Evolutionary conservation across 2,888 invertebrate genomes (phyloP).

Genomic region (Macrophya annulata): DNA sequence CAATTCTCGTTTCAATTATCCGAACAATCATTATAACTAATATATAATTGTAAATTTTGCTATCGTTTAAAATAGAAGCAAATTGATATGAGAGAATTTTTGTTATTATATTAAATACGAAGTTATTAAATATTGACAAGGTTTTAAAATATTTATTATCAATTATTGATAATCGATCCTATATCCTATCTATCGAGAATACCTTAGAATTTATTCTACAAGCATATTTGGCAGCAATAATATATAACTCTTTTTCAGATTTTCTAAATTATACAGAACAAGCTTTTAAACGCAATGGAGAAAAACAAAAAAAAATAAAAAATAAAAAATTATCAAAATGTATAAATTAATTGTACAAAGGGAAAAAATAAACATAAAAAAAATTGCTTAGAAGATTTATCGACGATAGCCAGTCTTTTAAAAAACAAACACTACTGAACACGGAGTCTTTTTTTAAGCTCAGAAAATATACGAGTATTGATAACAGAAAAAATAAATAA

Average conservation of each 20-base stretch:
- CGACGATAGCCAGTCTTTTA: constrained; percentile 59
- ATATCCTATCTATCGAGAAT: background rate
- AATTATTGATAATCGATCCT: background rate
- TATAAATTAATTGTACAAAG: constrained; percentile 39
- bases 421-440: background rate
- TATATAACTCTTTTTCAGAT: background rate
- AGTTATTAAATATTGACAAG: constrained; percentile 7
- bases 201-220: constrained; percentile 8
- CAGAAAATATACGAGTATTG: background rate
- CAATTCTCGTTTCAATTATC: background rate
- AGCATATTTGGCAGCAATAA: constrained; percentile 40
- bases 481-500: background rate
- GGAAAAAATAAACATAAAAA: constrained; percentile 33
- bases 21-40: background rate
- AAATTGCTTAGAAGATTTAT: background rate
- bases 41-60: background rate
- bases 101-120: background rate
- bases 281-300: background rate
- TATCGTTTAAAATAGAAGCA: background rate
- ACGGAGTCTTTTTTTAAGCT: background rate
- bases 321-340: too few species aligned
- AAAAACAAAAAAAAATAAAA: too few species aligned
- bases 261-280: constrained; percentile 20
- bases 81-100: constrained; percentile 6
- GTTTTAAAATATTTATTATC: background rate